phyloP scores from a whole-genome alignment of 2,113 vertebrate genomes.

The Mus spicilegus region DNA sequence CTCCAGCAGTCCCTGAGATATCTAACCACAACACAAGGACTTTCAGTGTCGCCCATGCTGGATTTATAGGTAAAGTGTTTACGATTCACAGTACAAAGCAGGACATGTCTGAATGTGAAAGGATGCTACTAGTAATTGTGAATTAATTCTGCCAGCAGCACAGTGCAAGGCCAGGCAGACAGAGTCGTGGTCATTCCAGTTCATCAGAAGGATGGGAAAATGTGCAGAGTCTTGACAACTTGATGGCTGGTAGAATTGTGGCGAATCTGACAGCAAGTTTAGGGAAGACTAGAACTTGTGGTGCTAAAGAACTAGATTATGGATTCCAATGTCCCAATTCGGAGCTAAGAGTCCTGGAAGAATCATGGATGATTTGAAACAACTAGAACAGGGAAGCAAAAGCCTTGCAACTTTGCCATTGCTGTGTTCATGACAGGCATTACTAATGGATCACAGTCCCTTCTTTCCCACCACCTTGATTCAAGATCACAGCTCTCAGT shows the following conservation, averaged over 20 bases:
- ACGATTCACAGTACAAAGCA: not conserved
- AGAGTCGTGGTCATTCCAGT: not conserved
- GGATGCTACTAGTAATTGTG: not conserved
- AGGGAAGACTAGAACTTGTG: not conserved
- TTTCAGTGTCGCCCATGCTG: not conserved
- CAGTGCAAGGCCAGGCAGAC: not conserved
- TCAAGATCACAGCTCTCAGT: not conserved
- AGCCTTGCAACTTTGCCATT: not conserved
- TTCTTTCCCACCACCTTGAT: not conserved
- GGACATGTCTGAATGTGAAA: not conserved
- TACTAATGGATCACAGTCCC: not conserved
- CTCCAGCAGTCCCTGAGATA: not conserved
- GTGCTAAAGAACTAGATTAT: not conserved
- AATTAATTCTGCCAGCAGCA: not conserved
- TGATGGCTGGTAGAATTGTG: not conserved
- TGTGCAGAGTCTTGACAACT: not conserved
- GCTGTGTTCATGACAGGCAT: not conserved
- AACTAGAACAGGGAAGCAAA: not conserved
- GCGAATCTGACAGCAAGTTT: not conserved
- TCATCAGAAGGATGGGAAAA: not conserved
- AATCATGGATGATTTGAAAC: not conserved
- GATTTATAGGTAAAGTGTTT: not conserved
- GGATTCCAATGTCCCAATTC: not conserved
- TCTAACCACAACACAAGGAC: not conserved
- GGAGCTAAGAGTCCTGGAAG: not conserved